Base-by-base conservation (phyloP, 2,113 vertebrate species). In the Channa maculata region DNA sequence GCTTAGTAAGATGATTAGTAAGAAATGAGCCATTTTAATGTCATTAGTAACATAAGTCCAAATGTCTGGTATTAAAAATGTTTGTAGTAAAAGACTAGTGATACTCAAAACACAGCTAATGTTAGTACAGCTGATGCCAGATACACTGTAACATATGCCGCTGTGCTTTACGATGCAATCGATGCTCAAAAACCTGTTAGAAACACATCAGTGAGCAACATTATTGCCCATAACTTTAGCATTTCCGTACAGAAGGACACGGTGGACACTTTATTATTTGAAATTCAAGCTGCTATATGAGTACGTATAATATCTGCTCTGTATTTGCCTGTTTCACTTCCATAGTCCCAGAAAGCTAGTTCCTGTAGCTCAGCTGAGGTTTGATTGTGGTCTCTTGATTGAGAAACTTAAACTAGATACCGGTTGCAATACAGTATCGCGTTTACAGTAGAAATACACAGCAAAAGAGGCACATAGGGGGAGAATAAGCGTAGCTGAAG, bases 291-390 rank as follows among this genome's bases (percentile, higher is more conserved):
- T 5, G 50, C 63, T 24, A 13, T 65, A 24, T 41, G 60, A 54
- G 49, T 15, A 49, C 53, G 51, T 51, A 41, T 36, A 79, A 73
- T 68, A 57, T 63, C 68, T 74, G 43, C 62, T 67, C 24, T 79
- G 3, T 41, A 62, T 48, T 67, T n/a, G 39, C 33, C 14, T 54
- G 24, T 39, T 59, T 53, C 13, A 61, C 39, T 38, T 66, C 45
- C 50, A 37, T 45, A 24, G 57, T 43, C 5, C 1, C 62, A 72
- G 54, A 46, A 71, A 37, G 61, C 53, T 15, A n/a, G 8, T 5
- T 46, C 36, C 46, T 9, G 2, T 15, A 58, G 24, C 2, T 11
- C 44, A 61, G 39, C 59, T 46, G 59, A 34, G 10, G n/a, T 64
- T 73, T 64, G 49, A 5, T 12, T 53, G 5, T 2, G 10, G 52